Base-by-base conservation (phyloP, 2,113 vertebrate species). In the Vicugna pacos region DNA sequence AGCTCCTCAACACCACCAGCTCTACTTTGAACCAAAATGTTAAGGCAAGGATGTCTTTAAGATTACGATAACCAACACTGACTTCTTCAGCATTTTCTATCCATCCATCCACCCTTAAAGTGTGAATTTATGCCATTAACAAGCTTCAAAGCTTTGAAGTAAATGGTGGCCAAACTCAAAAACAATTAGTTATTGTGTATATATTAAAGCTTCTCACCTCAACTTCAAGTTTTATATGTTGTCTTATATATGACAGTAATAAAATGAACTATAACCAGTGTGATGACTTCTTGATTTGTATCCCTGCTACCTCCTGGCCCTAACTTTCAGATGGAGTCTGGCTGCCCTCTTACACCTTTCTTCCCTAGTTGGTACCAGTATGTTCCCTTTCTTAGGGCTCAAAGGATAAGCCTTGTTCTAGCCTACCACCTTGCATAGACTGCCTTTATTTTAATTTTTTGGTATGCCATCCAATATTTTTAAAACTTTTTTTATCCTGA, bases 391-490 rank as follows among this genome's bases (percentile, higher is more conserved):
- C 35, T n/a, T 22, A 87, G 35, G n/a, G 28, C 13, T 79, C 62
- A 88, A 73, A 93, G 13, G 35, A 50, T 84, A 77, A 79, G 42
- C 11, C 22, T 48, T 80, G 6, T 12, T 93, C 10, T 83, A 84
- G 56, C 67, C 9, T 80, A 48, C 50, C 2, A 72, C 17, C 11
- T 91, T 70, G 1, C 73, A n/a, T 69, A 28, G 22, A 48, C 58
- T 20, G 76, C 75, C 75, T 81, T 96, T 62, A 67, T 38, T 80
- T 48, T 48, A 50, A 30, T 52, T 94, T 86, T 93, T 81, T 54
- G 28, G n/a, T 62, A 75, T 75, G 50, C 32, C 20, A 86, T 3
- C 6, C 28, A 64, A 85, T 60, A 84, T 73, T 87, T 93, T 76
- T 42, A 42, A 65, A 84, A 72, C 58, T 5, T 10, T 89, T 70